These are phyloP conservation scores for Chiridota heheva DNA, from an alignment of 35 echinoderm and acorn worm species.

Conservation along the genomic window DNA sequence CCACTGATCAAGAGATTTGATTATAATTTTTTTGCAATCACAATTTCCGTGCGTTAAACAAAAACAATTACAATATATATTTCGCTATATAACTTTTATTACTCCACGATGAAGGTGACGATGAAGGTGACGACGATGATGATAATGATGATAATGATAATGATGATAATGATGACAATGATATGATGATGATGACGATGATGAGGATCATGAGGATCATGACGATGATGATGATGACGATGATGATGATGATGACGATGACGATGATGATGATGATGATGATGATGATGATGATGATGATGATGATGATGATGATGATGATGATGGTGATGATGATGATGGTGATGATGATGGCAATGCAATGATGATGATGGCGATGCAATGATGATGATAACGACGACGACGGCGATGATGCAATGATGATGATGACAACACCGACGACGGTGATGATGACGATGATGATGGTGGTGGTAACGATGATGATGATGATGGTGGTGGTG, in stretches of 20 bases:
- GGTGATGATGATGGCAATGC: no score
- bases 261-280: conserved; percentile 6
- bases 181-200: not conserved
- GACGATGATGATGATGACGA: not conserved
- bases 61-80: not conserved
- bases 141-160: not conserved
- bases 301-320: conserved; percentile 6
- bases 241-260: conserved; percentile 5
- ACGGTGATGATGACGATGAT: no score
- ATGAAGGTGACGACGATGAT: not conserved
- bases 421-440: no score
- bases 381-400: no score
- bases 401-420: no score
- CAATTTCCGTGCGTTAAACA: not conserved
- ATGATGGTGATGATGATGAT: no score
- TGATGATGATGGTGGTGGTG: no score
- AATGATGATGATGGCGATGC: no score
- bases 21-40: not conserved
- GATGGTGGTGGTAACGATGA: no score
- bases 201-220: no score
- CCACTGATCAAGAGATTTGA: no score
- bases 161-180: not conserved
- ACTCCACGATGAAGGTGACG: not conserved
- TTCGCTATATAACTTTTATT: not conserved
- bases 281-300: conserved; percentile 6